phyloP scores from a whole-genome alignment of 2,797 vertebrate species.

The Halcyon chelicuti region DNA sequence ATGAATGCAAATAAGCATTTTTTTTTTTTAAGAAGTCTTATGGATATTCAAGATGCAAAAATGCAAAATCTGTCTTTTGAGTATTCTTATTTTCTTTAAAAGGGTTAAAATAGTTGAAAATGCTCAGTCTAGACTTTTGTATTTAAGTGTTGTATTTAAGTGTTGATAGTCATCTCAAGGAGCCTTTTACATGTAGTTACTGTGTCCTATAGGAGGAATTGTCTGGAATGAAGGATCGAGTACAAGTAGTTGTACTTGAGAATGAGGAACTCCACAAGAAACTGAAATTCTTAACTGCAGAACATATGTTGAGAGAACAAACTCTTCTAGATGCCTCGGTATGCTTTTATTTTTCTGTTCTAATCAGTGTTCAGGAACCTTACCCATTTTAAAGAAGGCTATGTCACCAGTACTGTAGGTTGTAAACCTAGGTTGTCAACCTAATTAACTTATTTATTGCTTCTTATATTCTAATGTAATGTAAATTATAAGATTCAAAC shows the following conservation, averaged over 20 bases:
- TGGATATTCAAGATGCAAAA: neutral
- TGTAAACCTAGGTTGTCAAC: neutral
- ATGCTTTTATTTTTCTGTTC: conserved; percentile 33
- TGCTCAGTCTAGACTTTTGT: neutral
- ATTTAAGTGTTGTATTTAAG: neutral
- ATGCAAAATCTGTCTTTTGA: neutral
- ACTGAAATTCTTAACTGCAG: conserved; percentile 80
- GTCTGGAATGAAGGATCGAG: conserved; percentile 83
- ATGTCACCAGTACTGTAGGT: accelerated
- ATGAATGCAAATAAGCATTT: neutral
- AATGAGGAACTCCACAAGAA: conserved; percentile 88
- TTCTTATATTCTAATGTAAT: neutral
- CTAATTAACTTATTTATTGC: neutral
- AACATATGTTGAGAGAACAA: conserved; percentile 81
- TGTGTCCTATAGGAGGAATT: conserved; percentile 87
- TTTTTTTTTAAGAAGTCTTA: neutral
- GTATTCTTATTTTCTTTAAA: neutral
- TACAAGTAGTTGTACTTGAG: conserved; percentile 87
- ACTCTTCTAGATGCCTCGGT: conserved; percentile 81
- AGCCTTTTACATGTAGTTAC: neutral
- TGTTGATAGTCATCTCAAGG: neutral
- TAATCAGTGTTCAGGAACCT: neutral
- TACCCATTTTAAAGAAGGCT: neutral
- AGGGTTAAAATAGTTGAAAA: neutral
- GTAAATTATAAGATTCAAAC: neutral